Evolutionary conservation across 1,140 invertebrate genomes (phyloP).

Genomic region (Zaprionus ornatus): DNA sequence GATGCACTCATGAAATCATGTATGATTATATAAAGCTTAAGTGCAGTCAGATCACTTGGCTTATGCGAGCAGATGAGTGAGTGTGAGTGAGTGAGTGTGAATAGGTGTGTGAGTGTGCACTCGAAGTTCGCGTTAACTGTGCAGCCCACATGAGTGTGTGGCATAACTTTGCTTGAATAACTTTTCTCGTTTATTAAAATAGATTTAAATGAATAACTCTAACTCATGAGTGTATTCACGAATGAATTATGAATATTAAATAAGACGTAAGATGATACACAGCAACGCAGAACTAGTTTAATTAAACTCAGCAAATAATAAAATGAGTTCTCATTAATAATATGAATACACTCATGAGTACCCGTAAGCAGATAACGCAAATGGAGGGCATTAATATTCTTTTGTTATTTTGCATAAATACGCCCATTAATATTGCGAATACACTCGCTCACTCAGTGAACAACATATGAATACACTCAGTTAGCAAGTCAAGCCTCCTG

Average conservation of each 20-base stretch:
- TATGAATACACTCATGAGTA: slow-evolving; percentile 4
- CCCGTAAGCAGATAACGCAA: neutral
- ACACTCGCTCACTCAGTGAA: neutral
- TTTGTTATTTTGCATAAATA: neutral
- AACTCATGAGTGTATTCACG: neutral
- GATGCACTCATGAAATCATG: neutral
- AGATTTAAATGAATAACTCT: neutral
- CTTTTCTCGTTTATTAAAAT: too few species aligned
- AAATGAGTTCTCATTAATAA: slow-evolving; percentile 1
- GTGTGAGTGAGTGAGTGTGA: neutral
- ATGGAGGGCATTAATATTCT: neutral
- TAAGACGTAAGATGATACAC: neutral
- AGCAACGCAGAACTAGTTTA: neutral
- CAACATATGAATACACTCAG: slow-evolving; percentile 3
- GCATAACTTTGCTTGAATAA: too few species aligned
- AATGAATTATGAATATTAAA: neutral
- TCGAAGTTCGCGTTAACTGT: neutral
- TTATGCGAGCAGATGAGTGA: neutral
- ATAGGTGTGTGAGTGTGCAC: neutral
- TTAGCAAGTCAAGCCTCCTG: neutral
- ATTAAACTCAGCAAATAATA: neutral
- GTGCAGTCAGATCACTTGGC: neutral
- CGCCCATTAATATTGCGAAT: neutral
- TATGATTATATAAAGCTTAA: neutral
- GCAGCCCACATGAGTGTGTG: too few species aligned